phyloP scores from a whole-genome alignment of 2,888 invertebrate genomes.

The Epistrophella euchroma region DNA sequence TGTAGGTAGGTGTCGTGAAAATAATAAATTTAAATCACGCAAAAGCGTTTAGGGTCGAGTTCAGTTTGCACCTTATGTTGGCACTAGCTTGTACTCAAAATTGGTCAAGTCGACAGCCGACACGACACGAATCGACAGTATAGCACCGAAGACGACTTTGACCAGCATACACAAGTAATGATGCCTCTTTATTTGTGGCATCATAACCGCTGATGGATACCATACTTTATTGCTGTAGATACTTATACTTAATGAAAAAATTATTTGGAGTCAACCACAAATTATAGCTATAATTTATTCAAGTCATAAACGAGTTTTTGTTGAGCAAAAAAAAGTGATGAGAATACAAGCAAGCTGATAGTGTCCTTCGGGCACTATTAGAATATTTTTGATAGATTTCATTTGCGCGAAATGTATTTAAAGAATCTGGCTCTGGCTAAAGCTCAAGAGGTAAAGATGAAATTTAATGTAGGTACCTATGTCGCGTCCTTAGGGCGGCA shows the following conservation, averaged over 20 bases:
- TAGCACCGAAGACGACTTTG: neutral
- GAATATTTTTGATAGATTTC: neutral
- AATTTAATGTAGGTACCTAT: no score
- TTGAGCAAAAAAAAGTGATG: neutral
- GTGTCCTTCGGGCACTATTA: neutral
- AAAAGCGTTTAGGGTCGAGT: constrained; percentile 48
- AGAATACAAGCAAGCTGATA: neutral
- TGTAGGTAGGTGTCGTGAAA: constrained; percentile 1
- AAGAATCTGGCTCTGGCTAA: no score
- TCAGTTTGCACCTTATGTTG: constrained; percentile 13
- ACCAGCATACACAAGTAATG: constrained; percentile 18
- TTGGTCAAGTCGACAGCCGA: constrained; percentile 21
- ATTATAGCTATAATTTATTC: constrained; percentile 20
- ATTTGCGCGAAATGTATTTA: neutral
- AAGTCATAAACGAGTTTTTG: constrained; percentile 28
- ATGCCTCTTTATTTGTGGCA: constrained; percentile 18
- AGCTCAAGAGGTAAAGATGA: no score
- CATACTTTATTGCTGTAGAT: constrained; percentile 17
- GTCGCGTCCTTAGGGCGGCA: no score
- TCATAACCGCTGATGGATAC: constrained; percentile 20
- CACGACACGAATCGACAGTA: neutral
- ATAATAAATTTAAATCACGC: constrained; percentile 68
- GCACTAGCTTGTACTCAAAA: constrained; percentile 1
- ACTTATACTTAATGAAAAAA: neutral
- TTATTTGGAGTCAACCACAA: constrained; percentile 15